These are phyloP conservation scores for Platysteira castanea DNA, from an alignment of 2,113 vertebrate genomes.

Conservation along the genomic window DNA sequence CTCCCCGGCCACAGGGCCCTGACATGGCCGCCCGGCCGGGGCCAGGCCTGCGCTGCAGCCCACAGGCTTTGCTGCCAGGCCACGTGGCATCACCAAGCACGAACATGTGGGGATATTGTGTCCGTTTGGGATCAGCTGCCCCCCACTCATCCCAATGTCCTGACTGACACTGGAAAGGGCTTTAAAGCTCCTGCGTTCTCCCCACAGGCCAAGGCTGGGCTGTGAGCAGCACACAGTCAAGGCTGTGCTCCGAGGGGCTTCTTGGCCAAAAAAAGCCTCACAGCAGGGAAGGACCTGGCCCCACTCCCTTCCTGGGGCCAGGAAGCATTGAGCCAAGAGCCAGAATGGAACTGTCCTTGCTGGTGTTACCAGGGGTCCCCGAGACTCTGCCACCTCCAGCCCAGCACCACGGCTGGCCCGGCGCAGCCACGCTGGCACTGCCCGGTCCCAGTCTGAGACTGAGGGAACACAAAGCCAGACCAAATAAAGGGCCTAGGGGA, in stretches of 20 bases:
- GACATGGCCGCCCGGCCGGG: neutral
- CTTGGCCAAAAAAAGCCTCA: accelerated
- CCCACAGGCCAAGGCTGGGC: accelerated
- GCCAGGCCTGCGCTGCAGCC: neutral
- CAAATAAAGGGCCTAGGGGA: neutral
- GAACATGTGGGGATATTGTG: neutral
- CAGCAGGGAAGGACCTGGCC: neutral
- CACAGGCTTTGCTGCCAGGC: neutral
- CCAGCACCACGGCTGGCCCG: neutral
- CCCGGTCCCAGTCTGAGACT: neutral
- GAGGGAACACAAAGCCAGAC: neutral
- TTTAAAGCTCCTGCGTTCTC: neutral
- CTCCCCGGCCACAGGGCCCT: neutral
- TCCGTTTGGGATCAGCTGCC: neutral
- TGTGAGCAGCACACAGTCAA: accelerated
- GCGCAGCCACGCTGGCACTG: accelerated
- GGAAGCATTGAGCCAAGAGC: neutral
- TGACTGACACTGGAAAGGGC: neutral
- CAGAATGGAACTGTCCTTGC: neutral
- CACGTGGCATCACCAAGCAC: neutral
- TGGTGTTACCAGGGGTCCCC: neutral
- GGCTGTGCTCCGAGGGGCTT: neutral
- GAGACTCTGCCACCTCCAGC: neutral
- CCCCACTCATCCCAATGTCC: neutral
- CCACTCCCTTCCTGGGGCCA: neutral